Evolutionary conservation across 2,888 invertebrate species (phyloP), one percentile per base, ranked within the genome.

Genomic region (Nymphalis c-album): DNA sequence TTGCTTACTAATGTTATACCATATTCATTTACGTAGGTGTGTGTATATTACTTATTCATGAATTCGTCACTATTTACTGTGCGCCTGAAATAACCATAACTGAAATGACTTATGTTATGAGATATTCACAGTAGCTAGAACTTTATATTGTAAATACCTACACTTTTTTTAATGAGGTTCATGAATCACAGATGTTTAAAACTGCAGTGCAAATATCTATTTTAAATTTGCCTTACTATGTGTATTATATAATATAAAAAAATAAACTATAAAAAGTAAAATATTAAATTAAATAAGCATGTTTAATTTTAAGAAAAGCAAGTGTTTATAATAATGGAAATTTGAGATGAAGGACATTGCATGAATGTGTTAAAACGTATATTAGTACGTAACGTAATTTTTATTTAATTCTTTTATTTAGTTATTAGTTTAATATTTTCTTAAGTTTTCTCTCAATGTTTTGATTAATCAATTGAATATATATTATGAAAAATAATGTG

Each of bases 1-100:
- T 63, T 50, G 69, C 69, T 70, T 67, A 72, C 59, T 64, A 64
- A 64, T 61, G 64, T 63, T 59, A 64, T 70, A 68, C 53, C 62
- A 51, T 64, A 26, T 50, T 59, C 16, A 35, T 50, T n/a, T 61
- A 59, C 50, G 22, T 48, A 40, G n/a, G 7, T 55, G 31, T 16
- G 5, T 55, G 17, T 31, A 31, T 55, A 55, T 31, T 17, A 17
- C 17, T 31, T 55, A 40, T 40, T 40, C 40, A 40, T 13, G 13
- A 40, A 40, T 55, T 26, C 16, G 6, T 53, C n/a, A 31, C 50
- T 51, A 22, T 51, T 55, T 31, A 10, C 50, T 55, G 53, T 55
- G 17, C 17, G 26, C 31, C 7, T 17, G 17, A 17, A 17, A 8
- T 31, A 55, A 26, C 26, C 31, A 31, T 31, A 55, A 40, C 7